Evolutionary conservation across 2,888 invertebrate genomes (phyloP).

Genomic region (Lysandra coridon): DNA sequence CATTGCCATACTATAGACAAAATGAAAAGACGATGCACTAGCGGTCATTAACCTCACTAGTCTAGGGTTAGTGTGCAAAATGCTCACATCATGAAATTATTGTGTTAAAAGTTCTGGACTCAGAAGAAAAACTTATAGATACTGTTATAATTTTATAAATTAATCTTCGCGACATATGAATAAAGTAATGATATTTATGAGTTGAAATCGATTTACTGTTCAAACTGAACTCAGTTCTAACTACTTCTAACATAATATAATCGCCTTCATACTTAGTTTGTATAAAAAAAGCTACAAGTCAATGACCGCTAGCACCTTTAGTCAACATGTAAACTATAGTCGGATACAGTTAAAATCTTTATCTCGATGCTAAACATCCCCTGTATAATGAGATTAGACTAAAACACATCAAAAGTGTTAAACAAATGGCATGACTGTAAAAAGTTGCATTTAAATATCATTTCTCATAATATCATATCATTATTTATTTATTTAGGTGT

Average conservation of each 20-base stretch:
- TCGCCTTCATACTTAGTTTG: no score
- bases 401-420: neutral
- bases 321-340: neutral
- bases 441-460: conserved; percentile 27
- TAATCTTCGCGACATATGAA: no score
- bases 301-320: no score
- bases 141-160: no score
- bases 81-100: neutral
- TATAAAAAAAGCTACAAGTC: no score
- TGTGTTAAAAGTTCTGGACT: neutral
- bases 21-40: neutral
- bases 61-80: neutral
- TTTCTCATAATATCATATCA: neutral
- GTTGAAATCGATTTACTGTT: no score
- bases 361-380: neutral
- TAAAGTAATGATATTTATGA: no score
- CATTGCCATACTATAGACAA: neutral
- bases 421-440: conserved; percentile 5
- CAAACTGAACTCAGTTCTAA: no score
- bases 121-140: no score
- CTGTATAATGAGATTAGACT: neutral
- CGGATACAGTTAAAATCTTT: neutral
- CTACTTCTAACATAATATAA: no score
- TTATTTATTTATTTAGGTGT: conserved; percentile 26
- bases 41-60: neutral